A percentile compares a stretch with the other conserved stretches of the same genome.
Conservation (phyloP, 2,113 vertebrate species). For the Pteropus alecto region DNA sequence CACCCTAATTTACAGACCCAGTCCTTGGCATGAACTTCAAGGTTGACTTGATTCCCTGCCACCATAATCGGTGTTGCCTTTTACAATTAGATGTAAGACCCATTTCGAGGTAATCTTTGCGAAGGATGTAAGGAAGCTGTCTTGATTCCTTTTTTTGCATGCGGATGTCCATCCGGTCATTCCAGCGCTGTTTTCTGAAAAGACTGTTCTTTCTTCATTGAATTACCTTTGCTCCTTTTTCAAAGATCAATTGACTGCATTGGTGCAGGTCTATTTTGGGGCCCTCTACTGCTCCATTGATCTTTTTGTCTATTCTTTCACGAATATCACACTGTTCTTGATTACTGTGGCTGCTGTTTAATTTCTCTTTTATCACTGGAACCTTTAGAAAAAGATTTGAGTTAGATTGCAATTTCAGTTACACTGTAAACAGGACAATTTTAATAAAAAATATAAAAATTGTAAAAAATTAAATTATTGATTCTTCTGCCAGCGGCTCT, state of each 20-base stretch:
- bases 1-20: neutral
- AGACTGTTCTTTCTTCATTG: neutral
- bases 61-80: neutral
- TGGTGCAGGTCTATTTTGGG: neutral
- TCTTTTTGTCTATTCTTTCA: neutral
- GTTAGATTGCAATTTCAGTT: slow-evolving; percentile 9
- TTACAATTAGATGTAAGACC: neutral
- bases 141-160: neutral
- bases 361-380: slow-evolving; percentile 5
- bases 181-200: neutral
- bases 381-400: slow-evolving; percentile 16
- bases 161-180: neutral
- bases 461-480: neutral
- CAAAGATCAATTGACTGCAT: neutral
- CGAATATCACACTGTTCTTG: neutral
- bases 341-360: slow-evolving; percentile 1
- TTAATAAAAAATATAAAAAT: slow-evolving; percentile 13
- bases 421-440: neutral
- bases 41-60: neutral
- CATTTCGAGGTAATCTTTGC: neutral
- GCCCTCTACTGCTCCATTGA: neutral
- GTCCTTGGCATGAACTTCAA: neutral
- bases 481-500: neutral
- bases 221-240: neutral
- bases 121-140: neutral